Base-by-base conservation (phyloP, 2,888 invertebrate species). In the Oscheius sp. region DNA sequence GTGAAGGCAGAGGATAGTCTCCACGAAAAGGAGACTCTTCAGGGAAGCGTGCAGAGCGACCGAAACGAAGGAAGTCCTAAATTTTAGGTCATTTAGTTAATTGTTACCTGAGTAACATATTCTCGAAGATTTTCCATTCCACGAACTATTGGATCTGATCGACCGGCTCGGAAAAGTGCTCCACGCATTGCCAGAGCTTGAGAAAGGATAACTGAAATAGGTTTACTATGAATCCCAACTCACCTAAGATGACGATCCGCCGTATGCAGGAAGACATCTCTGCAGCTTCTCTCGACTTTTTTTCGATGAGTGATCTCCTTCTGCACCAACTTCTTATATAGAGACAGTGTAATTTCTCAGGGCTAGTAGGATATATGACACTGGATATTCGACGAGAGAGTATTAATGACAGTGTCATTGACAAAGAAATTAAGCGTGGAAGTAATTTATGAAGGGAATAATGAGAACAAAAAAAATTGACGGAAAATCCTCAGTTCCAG, bases 141-240 rank as follows among this genome's bases (percentile, higher is more conserved):
- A 8, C 59, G 32, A 17, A 54, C 12, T 32, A 36, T 14, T 2
- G 59, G 71, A 49, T 57, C 59, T 20, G 81, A 73, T 32, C 81
- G 65, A 24, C 81, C 81, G 41, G 80, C 74, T 20, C 81, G 78
- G 71, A 81, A 81, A 8, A 81, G 68, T 32, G 81, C 81, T 8
- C 81, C 81, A n/a, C 81, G 80, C 47, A 47, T 47, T 2, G 47
- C 14, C 8, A 41, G 12, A 12, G 41, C 14, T 12, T 12, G 41
- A 20, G 41, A 41, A 20, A 41, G n/a, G 3, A 12, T 20, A 2
- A 20, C 41, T 41, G 4, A 6, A 41, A 41, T 41, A 6, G 14
- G 12, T 41, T 20, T 41, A 6, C 4, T n/a, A n/a, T n/a, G n/a
- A n/a, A n/a, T n/a, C n/a, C 14, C n/a, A 17, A 2, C 41, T 3